Evolutionary conservation across 2,113 vertebrate genomes (phyloP).

Genomic region (Carlito syrichta): DNA sequence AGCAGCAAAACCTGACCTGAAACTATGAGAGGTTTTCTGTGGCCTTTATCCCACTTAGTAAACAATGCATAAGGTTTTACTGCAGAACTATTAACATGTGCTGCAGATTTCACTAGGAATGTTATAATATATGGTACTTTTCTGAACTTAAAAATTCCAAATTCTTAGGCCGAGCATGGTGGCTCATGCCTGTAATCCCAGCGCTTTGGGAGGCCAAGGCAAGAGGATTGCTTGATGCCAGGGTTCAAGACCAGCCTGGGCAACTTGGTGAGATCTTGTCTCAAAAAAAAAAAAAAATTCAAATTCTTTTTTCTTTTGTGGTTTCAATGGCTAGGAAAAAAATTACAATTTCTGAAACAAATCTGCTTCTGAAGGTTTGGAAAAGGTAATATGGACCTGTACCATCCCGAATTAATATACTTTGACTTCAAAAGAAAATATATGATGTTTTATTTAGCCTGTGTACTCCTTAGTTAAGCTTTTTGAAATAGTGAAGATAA

Average conservation of each 20-base stretch:
- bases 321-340: no score
- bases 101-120: not conserved
- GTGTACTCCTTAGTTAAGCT: not conserved
- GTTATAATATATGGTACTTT: not conserved
- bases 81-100: not conserved
- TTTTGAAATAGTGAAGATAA: not conserved
- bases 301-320: no score
- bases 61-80: not conserved
- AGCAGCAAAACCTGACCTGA: not conserved
- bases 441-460: not conserved
- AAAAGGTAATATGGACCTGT: not conserved
- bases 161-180: no score
- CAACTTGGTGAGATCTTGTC: no score
- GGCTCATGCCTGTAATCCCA: no score
- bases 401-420: not conserved
- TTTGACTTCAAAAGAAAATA: not conserved
- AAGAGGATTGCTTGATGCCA: no score
- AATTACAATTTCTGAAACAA: not conserved
- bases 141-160: not conserved
- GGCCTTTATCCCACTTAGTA: not conserved
- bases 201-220: no score
- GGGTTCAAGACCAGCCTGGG: no score
- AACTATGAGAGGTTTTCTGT: not conserved
- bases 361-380: not conserved
- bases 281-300: no score